phyloP scores from a whole-genome alignment of 2,113 vertebrate genomes.

The Mirounga angustirostris region DNA sequence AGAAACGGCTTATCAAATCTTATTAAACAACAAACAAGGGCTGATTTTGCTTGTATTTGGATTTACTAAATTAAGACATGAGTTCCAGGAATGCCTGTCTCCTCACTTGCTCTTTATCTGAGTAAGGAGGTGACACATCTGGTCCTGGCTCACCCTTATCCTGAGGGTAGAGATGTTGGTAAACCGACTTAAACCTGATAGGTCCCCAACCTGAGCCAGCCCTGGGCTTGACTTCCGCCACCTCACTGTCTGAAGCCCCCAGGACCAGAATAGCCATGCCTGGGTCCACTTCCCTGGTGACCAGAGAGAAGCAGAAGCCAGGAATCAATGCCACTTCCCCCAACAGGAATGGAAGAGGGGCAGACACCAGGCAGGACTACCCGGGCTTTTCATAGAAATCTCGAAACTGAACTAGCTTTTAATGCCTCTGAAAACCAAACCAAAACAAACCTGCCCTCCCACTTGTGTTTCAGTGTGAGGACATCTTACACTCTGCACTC shows the following conservation, averaged over 20 bases:
- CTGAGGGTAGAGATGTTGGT: neutral
- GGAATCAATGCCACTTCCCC: neutral
- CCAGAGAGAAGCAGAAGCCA: neutral
- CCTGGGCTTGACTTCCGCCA: neutral
- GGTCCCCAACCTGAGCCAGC: neutral
- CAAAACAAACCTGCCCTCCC: neutral
- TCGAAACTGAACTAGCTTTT: slow-evolving; percentile 6
- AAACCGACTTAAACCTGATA: neutral
- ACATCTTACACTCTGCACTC: neutral
- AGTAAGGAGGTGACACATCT: neutral
- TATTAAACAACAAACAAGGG: slow-evolving; percentile 7
- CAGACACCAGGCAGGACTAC: neutral
- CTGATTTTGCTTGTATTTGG: neutral
- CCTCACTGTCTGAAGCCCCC: neutral
- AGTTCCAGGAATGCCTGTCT: neutral
- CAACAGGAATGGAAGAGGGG: neutral
- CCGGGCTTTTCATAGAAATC: neutral
- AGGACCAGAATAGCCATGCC: neutral
- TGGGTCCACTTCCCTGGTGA: neutral
- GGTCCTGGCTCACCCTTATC: neutral
- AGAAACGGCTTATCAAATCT: neutral
- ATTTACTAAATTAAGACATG: slow-evolving; percentile 3
- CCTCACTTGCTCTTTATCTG: neutral
- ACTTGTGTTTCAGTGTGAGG: neutral
- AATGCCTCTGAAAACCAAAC: slow-evolving; percentile 13